Base-by-base conservation (phyloP, 1,140 invertebrate genomes). In the Pachypeltis micranthus region DNA sequence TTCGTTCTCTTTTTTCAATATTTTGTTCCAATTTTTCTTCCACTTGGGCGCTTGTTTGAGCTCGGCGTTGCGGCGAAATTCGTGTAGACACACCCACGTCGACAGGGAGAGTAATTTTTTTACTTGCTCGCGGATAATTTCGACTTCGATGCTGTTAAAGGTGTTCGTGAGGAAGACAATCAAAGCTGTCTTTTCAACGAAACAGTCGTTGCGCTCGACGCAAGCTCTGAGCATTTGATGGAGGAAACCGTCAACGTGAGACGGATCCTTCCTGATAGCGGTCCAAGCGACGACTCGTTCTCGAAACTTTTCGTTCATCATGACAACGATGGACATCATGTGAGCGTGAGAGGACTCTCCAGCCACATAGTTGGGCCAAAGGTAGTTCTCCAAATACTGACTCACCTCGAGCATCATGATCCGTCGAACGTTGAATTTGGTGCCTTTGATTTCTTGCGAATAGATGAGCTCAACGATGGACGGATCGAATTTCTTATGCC, bases 271-370 rank as follows among this genome's bases (percentile, higher is more conserved):
- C 64, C 89, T 83, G 70, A 99, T 95, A 16, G 84, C 81, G 81
- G 84, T 63, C 96, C 96, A 99, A n/a, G 94, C 91, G 65, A 90
- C 88, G 14, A 98, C 92, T 67, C 95, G 78, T 77, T 99, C 96
- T 16, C 95, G 78, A 72, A 98, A 96, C 73, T 99, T 99, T 72
- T 99, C 96, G 81, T 99, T 99, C 12, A 98, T 84, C 88, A 99
- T 96, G 0, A 91, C 85, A 29, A 96, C 87, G 66, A 99, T 95
- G 0, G 94, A 96, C 83, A 99, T 85, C 65, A 96, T 83, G 74
- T 97, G 92, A 1, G 85, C 82, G 66, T 86, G 80, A 0, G 84
- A 81, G 0, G 90, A 83, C 56, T 78, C 78, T 16, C 75, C 77
- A 0, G 81, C 77, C 4, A 57, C 62, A 74, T 92, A 98, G 76